phyloP scores from a whole-genome alignment of 92 coral and sea anemone genomes.

The Pocillopora meandrina region DNA sequence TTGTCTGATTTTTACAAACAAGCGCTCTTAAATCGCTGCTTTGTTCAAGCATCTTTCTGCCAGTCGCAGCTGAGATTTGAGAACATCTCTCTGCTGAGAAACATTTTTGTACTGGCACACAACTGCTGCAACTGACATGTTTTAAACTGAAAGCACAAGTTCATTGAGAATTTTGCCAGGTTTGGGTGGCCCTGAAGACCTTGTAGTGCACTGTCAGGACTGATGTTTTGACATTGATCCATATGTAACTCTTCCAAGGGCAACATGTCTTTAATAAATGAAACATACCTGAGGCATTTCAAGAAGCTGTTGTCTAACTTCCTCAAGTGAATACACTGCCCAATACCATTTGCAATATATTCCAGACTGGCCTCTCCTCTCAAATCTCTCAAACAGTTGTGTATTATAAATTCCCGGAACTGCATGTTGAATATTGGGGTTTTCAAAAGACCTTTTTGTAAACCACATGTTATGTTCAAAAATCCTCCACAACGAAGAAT shows the following conservation, averaged over 20 bases:
- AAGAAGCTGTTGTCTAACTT: conserved; percentile 33
- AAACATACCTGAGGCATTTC: conserved; percentile 33
- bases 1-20: too few relatives aligned
- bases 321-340: conserved; percentile 38
- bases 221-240: conserved; percentile 41
- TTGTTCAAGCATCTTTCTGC: conserved; percentile 43
- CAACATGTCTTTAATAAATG: conserved; percentile 37
- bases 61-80: conserved; percentile 37
- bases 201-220: conserved; percentile 27
- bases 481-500: conserved; percentile 37
- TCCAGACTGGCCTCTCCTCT: conserved; percentile 35
- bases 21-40: conserved; percentile 15
- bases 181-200: conserved; percentile 42
- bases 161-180: conserved; percentile 36
- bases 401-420: conserved; percentile 36
- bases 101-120: conserved; percentile 31
- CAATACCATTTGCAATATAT: conserved; percentile 28
- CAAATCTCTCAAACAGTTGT: conserved; percentile 35
- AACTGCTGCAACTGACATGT: conserved; percentile 43
- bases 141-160: conserved; percentile 41
- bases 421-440: conserved; percentile 25
- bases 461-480: conserved; percentile 19
- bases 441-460: conserved; percentile 22
- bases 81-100: conserved; percentile 38
- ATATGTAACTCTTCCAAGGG: conserved; percentile 34